A percentile compares a stretch with the other conserved stretches of the same genome.
phyloP scores from a whole-genome alignment of 92 coral and sea anemone genomes.

The Hydrozoanthus gracilis region DNA sequence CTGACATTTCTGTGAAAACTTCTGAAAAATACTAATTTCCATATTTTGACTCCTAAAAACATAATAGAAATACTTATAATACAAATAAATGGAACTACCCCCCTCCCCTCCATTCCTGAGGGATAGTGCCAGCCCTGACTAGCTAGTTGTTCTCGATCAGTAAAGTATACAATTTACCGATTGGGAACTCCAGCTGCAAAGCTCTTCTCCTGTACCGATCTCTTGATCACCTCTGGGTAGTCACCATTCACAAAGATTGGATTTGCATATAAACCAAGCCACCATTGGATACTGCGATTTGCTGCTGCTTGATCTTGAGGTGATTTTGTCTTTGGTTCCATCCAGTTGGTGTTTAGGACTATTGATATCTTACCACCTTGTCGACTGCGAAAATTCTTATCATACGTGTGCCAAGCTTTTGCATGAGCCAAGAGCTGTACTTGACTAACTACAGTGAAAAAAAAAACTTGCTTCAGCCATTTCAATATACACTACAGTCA shows the following conservation, averaged over 20 bases:
- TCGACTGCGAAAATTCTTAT: constrained; percentile 31
- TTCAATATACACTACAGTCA: too few relatives aligned
- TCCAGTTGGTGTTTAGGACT: constrained; percentile 48
- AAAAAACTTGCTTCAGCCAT: neutral
- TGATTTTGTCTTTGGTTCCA: constrained; percentile 40
- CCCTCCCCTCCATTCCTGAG: neutral
- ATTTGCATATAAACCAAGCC: constrained; percentile 56
- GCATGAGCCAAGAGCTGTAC: constrained; percentile 54
- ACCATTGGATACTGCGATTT: constrained; percentile 50
- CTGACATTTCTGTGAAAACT: too few relatives aligned
- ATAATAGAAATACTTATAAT: too few relatives aligned
- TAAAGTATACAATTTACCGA: constrained; percentile 25
- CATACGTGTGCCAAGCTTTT: constrained; percentile 55
- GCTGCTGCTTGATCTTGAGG: constrained; percentile 34
- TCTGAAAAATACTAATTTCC: too few relatives aligned
- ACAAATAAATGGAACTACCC: too few relatives aligned
- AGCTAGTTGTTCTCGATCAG: too few relatives aligned
- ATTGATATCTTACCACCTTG: constrained; percentile 54
- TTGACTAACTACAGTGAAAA: constrained; percentile 1
- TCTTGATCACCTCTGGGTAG: constrained; percentile 53
- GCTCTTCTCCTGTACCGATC: constrained; percentile 28
- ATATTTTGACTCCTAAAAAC: too few relatives aligned
- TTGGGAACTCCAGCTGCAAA: constrained; percentile 32
- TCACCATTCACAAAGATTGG: constrained; percentile 57
- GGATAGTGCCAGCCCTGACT: neutral